Percentiles rank a stretch among this genome's conserved stretches.
phyloP scores from a whole-genome alignment of 2,113 vertebrate genomes.

The Gallinago jamesoni region DNA sequence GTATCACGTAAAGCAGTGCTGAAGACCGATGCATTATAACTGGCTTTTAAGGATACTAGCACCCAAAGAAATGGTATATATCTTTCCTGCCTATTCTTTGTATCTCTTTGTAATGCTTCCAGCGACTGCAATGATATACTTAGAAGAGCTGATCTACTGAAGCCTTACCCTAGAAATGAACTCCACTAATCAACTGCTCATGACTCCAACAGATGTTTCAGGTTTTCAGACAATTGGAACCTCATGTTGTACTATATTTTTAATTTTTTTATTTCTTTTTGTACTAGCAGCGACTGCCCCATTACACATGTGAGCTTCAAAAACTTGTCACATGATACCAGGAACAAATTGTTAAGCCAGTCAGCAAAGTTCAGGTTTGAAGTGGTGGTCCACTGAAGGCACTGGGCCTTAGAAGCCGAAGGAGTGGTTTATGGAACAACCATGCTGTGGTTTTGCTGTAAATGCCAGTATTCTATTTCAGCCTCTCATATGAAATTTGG shows the following conservation, averaged over 20 bases:
- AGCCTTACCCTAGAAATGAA: slow-evolving; percentile 68
- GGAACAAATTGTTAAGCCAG: slow-evolving; percentile 66
- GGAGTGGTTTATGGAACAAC: not conserved
- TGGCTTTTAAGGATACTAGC: not conserved
- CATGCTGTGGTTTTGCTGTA: slow-evolving; percentile 43
- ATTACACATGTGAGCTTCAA: slow-evolving; percentile 59
- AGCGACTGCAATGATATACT: slow-evolving; percentile 5
- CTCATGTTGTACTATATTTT: slow-evolving; percentile 50
- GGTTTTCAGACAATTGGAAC: slow-evolving; percentile 70
- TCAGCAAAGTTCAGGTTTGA: slow-evolving; percentile 57
- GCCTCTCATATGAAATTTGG: not conserved
- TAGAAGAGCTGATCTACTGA: slow-evolving; percentile 44
- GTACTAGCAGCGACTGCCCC: slow-evolving; percentile 45
- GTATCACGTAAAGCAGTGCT: not conserved
- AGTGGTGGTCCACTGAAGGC: slow-evolving; percentile 51
- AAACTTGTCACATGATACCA: slow-evolving; percentile 67
- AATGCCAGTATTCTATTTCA: slow-evolving; percentile 34
- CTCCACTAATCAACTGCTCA: slow-evolving; percentile 71
- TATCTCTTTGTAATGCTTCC: slow-evolving; percentile 8
- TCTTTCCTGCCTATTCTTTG: not conserved
- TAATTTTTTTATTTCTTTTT: not conserved
- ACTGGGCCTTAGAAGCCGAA: not conserved
- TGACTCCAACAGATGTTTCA: slow-evolving; percentile 74
- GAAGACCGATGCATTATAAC: not conserved
- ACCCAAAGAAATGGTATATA: not conserved